phyloP scores from a whole-genome alignment of 2,113 vertebrate genomes.

The Emydocephalus ijimae region DNA sequence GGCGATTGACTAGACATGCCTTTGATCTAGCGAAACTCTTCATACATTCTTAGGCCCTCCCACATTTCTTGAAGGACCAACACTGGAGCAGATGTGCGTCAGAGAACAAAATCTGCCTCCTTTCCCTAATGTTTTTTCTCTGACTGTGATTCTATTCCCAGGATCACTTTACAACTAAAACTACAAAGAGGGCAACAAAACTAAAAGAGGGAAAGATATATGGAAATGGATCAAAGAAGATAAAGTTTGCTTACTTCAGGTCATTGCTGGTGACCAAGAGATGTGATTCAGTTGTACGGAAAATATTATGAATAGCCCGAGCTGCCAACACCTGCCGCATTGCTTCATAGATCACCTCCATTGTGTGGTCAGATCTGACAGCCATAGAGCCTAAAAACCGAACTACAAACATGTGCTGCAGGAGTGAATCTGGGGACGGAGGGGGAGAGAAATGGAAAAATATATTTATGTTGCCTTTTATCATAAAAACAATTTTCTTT shows the following conservation, averaged over 20 bases:
- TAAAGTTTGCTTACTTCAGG: slow-evolving; percentile 72
- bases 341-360: slow-evolving; percentile 93
- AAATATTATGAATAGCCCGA: slow-evolving; percentile 96
- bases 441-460: background rate
- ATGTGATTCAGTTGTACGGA: slow-evolving; percentile 90
- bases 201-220: background rate
- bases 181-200: background rate
- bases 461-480: background rate
- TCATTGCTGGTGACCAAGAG: slow-evolving; percentile 90
- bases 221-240: background rate
- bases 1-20: background rate
- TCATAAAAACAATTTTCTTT: no score
- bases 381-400: slow-evolving; percentile 96
- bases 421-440: slow-evolving; percentile 79
- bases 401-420: slow-evolving; percentile 94
- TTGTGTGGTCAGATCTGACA: slow-evolving; percentile 78
- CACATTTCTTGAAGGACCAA: background rate
- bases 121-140: background rate
- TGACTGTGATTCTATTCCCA: background rate
- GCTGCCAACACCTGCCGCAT: slow-evolving; percentile 97
- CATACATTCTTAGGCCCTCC: background rate
- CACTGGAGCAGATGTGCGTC: background rate
- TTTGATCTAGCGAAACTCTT: background rate
- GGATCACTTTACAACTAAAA: background rate
- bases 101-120: background rate